phyloP scores from a whole-genome alignment of 2,113 vertebrate genomes.

The Solea solea region DNA sequence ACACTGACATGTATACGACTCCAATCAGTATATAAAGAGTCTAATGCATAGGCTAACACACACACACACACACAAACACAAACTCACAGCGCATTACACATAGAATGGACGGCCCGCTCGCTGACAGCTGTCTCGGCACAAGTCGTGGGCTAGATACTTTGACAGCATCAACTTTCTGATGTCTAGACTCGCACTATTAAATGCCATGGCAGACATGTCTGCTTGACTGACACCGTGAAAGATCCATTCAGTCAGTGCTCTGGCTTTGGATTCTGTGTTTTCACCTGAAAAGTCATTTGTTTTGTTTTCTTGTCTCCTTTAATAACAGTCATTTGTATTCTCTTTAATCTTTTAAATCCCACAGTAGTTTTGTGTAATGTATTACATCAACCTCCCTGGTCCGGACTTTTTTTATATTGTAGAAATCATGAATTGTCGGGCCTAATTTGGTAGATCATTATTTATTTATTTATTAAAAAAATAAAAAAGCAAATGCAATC shows the following conservation, averaged over 20 bases:
- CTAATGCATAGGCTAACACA: not conserved
- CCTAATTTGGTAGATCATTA: not conserved
- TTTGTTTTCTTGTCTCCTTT: constrained; percentile 24
- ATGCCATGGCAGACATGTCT: constrained; percentile 48
- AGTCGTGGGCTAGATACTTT: constrained; percentile 63
- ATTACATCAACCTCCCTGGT: not conserved
- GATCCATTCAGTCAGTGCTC: constrained; percentile 35
- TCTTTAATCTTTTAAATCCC: not conserved
- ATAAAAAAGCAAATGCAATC: not conserved
- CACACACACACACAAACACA: constrained; percentile 11
- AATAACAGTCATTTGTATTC: constrained; percentile 24
- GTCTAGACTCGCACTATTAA: constrained; percentile 69
- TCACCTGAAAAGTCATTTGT: constrained; percentile 36
- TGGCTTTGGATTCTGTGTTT: constrained; percentile 28
- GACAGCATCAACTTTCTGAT: constrained; percentile 72
- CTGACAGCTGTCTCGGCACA: constrained; percentile 70
- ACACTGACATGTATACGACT: not conserved
- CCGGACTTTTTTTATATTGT: constrained; percentile 11
- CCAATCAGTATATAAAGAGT: constrained; percentile 15
- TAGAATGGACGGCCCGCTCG: constrained; percentile 66
- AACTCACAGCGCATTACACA: constrained; percentile 32
- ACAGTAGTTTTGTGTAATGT: constrained; percentile 18
- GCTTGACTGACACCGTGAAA: constrained; percentile 64
- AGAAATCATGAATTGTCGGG: not conserved
- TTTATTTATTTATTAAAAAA: not conserved